A percentile compares a stretch with the other conserved stretches of the same genome.
Conservation (phyloP, 2,888 invertebrate species). For the Apoda limacodes region DNA sequence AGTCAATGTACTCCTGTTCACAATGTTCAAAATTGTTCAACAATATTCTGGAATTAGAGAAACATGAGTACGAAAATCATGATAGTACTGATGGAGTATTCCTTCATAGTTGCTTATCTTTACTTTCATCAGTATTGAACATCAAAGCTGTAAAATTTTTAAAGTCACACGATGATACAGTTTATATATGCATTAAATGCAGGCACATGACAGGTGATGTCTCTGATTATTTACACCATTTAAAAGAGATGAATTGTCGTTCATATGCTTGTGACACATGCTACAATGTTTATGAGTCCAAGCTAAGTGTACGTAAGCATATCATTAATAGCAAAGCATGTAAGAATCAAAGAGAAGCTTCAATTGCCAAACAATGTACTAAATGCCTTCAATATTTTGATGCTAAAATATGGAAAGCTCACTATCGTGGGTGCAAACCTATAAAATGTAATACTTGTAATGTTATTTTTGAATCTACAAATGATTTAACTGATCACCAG, state of each 20-base stretch:
- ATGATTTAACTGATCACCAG: no score
- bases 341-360: background rate
- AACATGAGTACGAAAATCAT: constrained; percentile 28
- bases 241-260: constrained; percentile 24
- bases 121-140: constrained; percentile 35
- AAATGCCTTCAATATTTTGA: constrained; percentile 28
- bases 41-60: constrained; percentile 23
- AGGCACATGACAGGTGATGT: constrained; percentile 18
- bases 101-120: constrained; percentile 25
- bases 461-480: constrained; percentile 23
- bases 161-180: constrained; percentile 15
- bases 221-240: constrained; percentile 29
- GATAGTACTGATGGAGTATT: constrained; percentile 29
- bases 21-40: constrained; percentile 30
- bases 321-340: constrained; percentile 15
- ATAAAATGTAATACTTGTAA: constrained; percentile 37
- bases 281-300: constrained; percentile 25
- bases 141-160: constrained; percentile 30
- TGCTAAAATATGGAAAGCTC: constrained; percentile 14
- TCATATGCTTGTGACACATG: constrained; percentile 32
- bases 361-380: constrained; percentile 18
- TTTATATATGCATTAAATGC: constrained; percentile 30
- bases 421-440: constrained; percentile 28
- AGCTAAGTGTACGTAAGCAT: constrained; percentile 25
- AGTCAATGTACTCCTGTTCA: constrained; percentile 29